A percentile compares a stretch with the other conserved stretches of the same genome.
Conservation (phyloP, 2,113 vertebrate species). For the Coracopsis vasa region DNA sequence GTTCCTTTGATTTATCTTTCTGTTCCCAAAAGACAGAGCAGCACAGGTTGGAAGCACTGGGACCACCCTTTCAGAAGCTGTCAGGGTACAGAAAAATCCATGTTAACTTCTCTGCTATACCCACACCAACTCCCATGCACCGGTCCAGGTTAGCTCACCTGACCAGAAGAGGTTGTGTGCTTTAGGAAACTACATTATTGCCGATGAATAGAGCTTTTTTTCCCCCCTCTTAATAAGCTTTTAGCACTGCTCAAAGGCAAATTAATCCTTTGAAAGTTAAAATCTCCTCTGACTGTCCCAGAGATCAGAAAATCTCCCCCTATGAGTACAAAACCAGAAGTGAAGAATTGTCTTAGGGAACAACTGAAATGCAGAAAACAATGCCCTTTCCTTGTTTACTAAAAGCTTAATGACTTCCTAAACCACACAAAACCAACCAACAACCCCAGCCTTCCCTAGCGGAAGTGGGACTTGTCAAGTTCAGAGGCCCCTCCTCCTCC, state of each 20-base stretch:
- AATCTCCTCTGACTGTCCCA: background rate
- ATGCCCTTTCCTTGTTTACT: background rate
- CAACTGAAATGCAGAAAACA: background rate
- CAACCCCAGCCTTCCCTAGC: too few species aligned
- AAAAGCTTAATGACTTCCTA: background rate
- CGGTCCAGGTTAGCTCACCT: background rate
- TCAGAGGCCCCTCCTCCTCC: background rate
- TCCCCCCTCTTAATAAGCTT: background rate
- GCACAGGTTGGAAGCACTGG: background rate
- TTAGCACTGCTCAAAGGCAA: background rate
- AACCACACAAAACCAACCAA: background rate
- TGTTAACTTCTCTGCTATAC: background rate
- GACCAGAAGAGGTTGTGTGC: background rate
- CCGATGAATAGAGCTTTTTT: background rate
- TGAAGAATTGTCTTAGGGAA: background rate
- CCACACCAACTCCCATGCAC: background rate
- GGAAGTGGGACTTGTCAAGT: rapidly evolving
- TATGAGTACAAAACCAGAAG: background rate
- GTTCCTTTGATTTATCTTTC: background rate
- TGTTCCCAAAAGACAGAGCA: background rate
- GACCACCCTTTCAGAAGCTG: background rate
- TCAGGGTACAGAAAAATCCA: background rate
- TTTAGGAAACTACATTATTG: background rate
- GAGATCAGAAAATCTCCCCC: background rate
- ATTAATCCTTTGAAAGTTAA: background rate